These are phyloP conservation scores for Heterocephalus glaber DNA, from an alignment of 2,113 vertebrate species.

Conservation along the genomic window DNA sequence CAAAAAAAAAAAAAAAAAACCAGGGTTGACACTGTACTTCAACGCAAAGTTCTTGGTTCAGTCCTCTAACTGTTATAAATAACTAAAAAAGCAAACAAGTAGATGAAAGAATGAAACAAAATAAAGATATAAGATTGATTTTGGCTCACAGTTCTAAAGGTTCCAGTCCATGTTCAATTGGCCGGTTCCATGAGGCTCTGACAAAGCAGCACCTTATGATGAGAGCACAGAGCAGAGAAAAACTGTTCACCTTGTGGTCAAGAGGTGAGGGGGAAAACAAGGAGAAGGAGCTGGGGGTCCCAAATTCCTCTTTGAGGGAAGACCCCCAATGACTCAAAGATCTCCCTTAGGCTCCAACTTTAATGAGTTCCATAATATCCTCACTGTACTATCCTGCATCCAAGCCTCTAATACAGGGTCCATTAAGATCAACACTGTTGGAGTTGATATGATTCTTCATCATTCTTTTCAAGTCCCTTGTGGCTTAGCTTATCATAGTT, in stretches of 20 bases:
- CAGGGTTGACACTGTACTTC: background rate
- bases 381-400: too few relatives aligned
- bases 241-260: background rate
- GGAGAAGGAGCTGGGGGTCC: background rate
- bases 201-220: background rate
- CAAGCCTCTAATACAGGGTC: background rate
- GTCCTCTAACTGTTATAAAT: background rate
- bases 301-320: background rate
- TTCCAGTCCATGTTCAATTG: background rate
- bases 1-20: background rate
- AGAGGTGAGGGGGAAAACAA: background rate
- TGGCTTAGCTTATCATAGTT: background rate
- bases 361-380: background rate
- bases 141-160: background rate
- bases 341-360: too few relatives aligned
- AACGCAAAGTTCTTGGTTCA: background rate
- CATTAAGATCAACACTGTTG: too few relatives aligned
- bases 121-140: background rate
- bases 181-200: too few relatives aligned
- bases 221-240: too few relatives aligned
- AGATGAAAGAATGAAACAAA: background rate
- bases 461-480: background rate
- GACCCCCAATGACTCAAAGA: background rate
- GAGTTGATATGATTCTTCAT: background rate
- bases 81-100: background rate